Evolutionary conservation across 2,113 vertebrate species (phyloP).

Genomic region (Stomatorhinus ivindoensis): DNA sequence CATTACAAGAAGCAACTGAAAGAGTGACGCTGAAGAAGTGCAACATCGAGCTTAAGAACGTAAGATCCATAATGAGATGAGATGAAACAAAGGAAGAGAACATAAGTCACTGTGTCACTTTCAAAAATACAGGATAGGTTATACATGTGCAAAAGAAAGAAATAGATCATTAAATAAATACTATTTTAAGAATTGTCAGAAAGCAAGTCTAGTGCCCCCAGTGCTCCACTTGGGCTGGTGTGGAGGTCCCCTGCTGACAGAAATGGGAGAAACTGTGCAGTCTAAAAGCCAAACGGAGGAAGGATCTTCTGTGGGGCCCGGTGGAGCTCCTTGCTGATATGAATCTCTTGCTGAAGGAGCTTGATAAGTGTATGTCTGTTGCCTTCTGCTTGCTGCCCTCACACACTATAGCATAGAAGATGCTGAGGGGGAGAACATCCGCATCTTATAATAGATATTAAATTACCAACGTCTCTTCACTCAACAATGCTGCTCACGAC

Average conservation of each 20-base stretch:
- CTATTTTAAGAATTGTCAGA: no score
- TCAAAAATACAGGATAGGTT: not conserved
- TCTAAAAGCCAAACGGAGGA: not conserved
- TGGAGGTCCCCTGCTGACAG: not conserved
- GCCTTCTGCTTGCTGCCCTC: not conserved
- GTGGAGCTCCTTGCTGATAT: not conserved
- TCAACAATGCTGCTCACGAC: not conserved
- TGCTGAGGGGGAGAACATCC: not conserved
- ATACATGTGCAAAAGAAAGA: not conserved
- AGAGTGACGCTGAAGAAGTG: not conserved
- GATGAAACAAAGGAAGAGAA: not conserved
- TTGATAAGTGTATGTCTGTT: not conserved
- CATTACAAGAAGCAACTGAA: not conserved
- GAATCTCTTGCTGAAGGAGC: not conserved
- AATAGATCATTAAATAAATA: not conserved
- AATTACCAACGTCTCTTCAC: not conserved
- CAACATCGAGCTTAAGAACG: not conserved
- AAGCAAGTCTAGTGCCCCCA: not conserved
- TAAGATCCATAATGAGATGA: not conserved
- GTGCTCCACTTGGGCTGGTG: not conserved
- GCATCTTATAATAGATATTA: not conserved
- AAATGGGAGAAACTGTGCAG: not conserved
- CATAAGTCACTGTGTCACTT: no score
- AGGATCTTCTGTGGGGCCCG: not conserved
- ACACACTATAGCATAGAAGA: not conserved